Evolutionary conservation across 2,888 invertebrate species (phyloP).

Genomic region (Macrosoma leucophasiata): DNA sequence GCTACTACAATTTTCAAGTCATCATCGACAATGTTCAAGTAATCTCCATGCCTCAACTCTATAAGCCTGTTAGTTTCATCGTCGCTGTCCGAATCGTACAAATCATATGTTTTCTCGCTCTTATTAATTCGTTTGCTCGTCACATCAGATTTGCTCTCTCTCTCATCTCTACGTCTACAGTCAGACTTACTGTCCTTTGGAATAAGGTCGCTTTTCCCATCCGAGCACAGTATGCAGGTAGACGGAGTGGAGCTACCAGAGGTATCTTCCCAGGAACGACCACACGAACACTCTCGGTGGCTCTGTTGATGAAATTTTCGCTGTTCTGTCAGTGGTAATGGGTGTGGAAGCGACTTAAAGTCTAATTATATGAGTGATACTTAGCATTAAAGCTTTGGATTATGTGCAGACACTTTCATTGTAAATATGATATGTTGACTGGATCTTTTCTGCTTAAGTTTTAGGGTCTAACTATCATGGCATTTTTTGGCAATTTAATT

Average conservation of each 20-base stretch:
- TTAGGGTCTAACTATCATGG: no score
- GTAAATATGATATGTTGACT: no score
- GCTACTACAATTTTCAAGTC: constrained; percentile 52
- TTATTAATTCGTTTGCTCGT: constrained; percentile 36
- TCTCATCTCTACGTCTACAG: constrained; percentile 30
- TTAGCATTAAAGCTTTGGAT: no score
- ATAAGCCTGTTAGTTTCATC: constrained; percentile 56
- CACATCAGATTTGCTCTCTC: constrained; percentile 38
- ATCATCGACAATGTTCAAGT: constrained; percentile 55
- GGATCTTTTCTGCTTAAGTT: no score
- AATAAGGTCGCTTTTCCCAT: constrained; percentile 31
- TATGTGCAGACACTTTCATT: no score
- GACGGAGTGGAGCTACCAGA: constrained; percentile 56
- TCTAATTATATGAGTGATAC: no score
- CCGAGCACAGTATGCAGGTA: constrained; percentile 55
- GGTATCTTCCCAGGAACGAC: constrained; percentile 37
- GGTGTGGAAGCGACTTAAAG: no score
- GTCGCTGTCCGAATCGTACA: constrained; percentile 49
- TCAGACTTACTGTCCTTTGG: constrained; percentile 33
- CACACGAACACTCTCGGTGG: constrained; percentile 37
- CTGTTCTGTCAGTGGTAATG: constrained; percentile 35
- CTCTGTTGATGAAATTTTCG: constrained; percentile 59
- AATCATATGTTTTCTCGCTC: constrained; percentile 44
- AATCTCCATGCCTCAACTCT: constrained; percentile 51
- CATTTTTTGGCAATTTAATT: no score